Evolutionary conservation across 2,113 vertebrate genomes (phyloP), one percentile per base, ranked within the genome.

Genomic region (Addax nasomaculatus): DNA sequence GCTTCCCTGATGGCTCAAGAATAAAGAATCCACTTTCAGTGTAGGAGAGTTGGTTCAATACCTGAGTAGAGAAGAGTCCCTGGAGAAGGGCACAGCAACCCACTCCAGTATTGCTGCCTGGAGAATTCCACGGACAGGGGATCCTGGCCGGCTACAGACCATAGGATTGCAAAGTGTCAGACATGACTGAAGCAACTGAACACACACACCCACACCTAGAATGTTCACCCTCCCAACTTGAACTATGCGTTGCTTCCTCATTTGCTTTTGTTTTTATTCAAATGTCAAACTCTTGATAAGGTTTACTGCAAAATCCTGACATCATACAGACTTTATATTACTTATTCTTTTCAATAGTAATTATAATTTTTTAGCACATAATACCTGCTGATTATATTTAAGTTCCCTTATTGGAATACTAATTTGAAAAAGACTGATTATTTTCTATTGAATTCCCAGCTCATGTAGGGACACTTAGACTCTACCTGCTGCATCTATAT

Each of bases 311-410:
- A 39, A 36, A 11, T 5, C 29, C 4, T 80, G 19, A 49, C 15
- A 53, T 14, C 15, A 19, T 7, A 2, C 7, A 14, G 1, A 1
- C 53, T 7, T 47, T 29, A 8, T 5, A 30, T 21, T n/a, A 25
- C 27, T 67, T 58, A 7, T 16, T 45, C 79, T 11, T 51, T 9
- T 25, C 7, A 27, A 23, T 16, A 57, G 14, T 81, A 64, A 51
- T 55, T 57, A 53, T 47, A 17, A 76, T 7, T 81, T 95, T 78
- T 14, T 25, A 43, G 62, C 1, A 49, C 36, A 25, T 2, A 47
- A 12, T 81, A 49, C 12, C 11, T 45, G 15, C 14, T 87, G 58
- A 58, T 85, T 94, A 33, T 53, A 36, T 78, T 89, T 62, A 43
- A 33, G 5, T 57, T 16, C 9, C 10, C 1, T 25, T 49, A 45